Percentiles rank a stretch among this genome's conserved stretches.
Evolutionary conservation across 1,140 invertebrate species (phyloP).

Genomic region (Medauroidea extradentata): DNA sequence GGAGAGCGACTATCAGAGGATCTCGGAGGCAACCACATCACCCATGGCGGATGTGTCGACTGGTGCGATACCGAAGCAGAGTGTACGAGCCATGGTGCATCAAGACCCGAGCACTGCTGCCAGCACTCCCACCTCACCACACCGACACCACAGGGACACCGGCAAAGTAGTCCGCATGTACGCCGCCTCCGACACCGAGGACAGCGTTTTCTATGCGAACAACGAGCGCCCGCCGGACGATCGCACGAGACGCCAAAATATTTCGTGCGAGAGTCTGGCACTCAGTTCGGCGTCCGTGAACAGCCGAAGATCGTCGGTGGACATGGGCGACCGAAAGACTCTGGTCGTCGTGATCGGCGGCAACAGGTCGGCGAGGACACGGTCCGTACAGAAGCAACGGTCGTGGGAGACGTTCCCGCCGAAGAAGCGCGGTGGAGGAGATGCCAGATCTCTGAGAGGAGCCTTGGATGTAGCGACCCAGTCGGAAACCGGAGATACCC

Average conservation of each 20-base stretch:
- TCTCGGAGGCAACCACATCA: constrained; percentile 48
- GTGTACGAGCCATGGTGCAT: constrained; percentile 52
- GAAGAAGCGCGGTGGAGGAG: constrained; percentile 41
- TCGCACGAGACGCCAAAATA: constrained; percentile 25
- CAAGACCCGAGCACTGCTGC: constrained; percentile 29
- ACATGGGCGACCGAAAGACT: constrained; percentile 43
- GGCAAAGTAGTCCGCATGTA: constrained; percentile 39
- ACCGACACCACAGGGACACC: constrained; percentile 16
- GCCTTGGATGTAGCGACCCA: constrained; percentile 20
- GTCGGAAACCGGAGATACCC: background rate
- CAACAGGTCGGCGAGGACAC: constrained; percentile 38
- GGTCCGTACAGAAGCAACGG: constrained; percentile 55
- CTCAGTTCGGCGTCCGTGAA: constrained; percentile 19
- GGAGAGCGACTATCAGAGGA: constrained; percentile 58
- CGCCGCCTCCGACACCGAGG: constrained; percentile 57
- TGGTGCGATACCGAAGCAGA: constrained; percentile 43
- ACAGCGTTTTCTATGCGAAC: constrained; percentile 49
- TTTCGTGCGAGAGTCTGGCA: constrained; percentile 31
- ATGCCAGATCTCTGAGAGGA: constrained; percentile 36
- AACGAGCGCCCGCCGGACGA: background rate
- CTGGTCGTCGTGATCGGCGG: constrained; percentile 46
- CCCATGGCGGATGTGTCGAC: constrained; percentile 20
- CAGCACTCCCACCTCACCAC: constrained; percentile 18
- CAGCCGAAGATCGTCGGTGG: constrained; percentile 14
- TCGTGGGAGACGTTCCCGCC: constrained; percentile 63